A percentile compares a stretch with the other conserved stretches of the same genome.
Conservation (phyloP, 1,140 invertebrate species). For the Myzus persicae region DNA sequence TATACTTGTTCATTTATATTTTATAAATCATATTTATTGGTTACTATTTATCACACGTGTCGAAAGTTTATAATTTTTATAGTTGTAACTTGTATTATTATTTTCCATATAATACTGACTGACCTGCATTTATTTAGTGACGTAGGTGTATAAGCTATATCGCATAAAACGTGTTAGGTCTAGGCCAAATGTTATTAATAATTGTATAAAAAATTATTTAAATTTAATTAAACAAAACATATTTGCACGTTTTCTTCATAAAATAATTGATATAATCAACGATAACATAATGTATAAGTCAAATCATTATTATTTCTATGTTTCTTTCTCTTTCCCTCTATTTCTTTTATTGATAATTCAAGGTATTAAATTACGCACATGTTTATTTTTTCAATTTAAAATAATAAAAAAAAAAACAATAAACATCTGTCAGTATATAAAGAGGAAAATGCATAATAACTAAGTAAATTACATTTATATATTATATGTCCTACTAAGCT, state of each 20-base stretch:
- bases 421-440: not conserved
- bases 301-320: not conserved
- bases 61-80: not conserved
- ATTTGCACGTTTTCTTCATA: not conserved
- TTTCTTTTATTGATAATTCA: not conserved
- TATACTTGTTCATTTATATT: not conserved
- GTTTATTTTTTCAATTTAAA: not conserved
- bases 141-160: constrained; percentile 22
- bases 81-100: not conserved
- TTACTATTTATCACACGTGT: not conserved
- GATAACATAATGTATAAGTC: not conserved
- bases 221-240: not conserved
- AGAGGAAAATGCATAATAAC: not conserved
- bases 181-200: constrained; percentile 6
- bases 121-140: constrained; percentile 20
- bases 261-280: not conserved
- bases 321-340: not conserved
- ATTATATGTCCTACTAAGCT: too few species aligned
- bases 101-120: not conserved
- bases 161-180: constrained; percentile 16
- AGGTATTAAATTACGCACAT: not conserved
- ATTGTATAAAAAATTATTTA: not conserved
- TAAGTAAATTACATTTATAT: not conserved
- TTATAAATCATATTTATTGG: not conserved
- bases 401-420: not conserved